These are phyloP conservation scores for Euura saliciscinereae DNA, from an alignment of 1,140 invertebrate genomes.

Conservation along the genomic window DNA sequence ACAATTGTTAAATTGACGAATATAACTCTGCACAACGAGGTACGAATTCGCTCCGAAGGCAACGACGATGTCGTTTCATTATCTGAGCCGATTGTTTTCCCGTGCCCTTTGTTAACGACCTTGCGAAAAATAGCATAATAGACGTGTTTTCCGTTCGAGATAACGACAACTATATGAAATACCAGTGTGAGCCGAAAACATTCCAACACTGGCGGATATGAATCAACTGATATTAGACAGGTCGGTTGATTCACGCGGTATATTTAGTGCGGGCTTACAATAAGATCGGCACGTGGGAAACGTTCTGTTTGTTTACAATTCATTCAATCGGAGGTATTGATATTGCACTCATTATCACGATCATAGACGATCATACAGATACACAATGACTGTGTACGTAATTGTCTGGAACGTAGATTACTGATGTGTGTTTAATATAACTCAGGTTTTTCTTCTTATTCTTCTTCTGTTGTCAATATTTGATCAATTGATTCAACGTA, in stretches of 20 bases:
- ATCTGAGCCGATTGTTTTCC: too few species aligned
- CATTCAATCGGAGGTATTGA: background rate
- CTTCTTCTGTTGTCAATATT: background rate
- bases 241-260: background rate
- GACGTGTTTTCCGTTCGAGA: too few species aligned
- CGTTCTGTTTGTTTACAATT: background rate
- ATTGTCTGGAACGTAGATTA: too few species aligned
- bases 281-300: background rate
- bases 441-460: background rate
- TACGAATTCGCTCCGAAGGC: too few species aligned
- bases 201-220: background rate
- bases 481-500: background rate
- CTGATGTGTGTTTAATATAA: background rate
- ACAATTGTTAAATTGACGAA: too few species aligned
- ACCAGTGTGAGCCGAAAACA: too few species aligned
- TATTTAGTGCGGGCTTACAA: background rate
- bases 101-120: too few species aligned
- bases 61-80: too few species aligned
- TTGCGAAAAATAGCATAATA: too few species aligned
- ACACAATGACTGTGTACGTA: background rate
- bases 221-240: background rate
- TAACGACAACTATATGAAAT: too few species aligned
- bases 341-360: background rate
- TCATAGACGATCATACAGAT: background rate
- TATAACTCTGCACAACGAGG: too few species aligned